Conservation (phyloP, 1,140 invertebrate genomes). For the Oryctes rhinoceros region DNA sequence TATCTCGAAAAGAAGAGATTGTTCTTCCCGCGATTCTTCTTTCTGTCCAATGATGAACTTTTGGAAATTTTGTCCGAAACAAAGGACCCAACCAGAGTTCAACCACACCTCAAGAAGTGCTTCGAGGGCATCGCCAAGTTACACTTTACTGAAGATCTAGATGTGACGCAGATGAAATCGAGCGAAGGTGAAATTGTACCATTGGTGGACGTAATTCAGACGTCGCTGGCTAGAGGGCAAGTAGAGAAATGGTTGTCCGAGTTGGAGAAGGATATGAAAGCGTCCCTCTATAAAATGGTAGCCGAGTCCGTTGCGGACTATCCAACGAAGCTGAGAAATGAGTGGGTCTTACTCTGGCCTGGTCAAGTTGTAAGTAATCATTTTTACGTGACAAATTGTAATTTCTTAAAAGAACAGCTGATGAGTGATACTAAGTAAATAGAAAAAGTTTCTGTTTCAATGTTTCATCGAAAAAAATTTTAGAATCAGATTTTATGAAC, state of each 20-base stretch:
- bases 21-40: slow-evolving; percentile 96
- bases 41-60: slow-evolving; percentile 95
- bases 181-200: slow-evolving; percentile 86
- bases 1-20: slow-evolving; percentile 96
- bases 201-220: slow-evolving; percentile 84
- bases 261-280: slow-evolving; percentile 90
- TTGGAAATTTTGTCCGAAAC: slow-evolving; percentile 96
- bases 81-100: slow-evolving; percentile 94
- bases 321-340: slow-evolving; percentile 67
- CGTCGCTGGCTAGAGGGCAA: slow-evolving; percentile 87
- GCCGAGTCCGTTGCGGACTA: slow-evolving; percentile 74
- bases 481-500: slow-evolving; percentile 56
- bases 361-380: slow-evolving; percentile 72
- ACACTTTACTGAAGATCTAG: slow-evolving; percentile 85
- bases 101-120: slow-evolving; percentile 97
- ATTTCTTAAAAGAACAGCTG: too few relatives aligned
- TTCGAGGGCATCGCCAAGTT: slow-evolving; percentile 92
- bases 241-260: slow-evolving; percentile 97
- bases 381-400: slow-evolving; percentile 46
- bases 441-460: too few relatives aligned
- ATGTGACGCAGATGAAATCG: slow-evolving; percentile 90
- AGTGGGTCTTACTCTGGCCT: slow-evolving; percentile 91
- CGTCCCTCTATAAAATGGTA: slow-evolving; percentile 80
- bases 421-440: too few relatives aligned
- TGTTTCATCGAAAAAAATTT: too few relatives aligned